These are phyloP conservation scores for Ochropleura plecta DNA, from an alignment of 2,888 invertebrate species.

Conservation along the genomic window DNA sequence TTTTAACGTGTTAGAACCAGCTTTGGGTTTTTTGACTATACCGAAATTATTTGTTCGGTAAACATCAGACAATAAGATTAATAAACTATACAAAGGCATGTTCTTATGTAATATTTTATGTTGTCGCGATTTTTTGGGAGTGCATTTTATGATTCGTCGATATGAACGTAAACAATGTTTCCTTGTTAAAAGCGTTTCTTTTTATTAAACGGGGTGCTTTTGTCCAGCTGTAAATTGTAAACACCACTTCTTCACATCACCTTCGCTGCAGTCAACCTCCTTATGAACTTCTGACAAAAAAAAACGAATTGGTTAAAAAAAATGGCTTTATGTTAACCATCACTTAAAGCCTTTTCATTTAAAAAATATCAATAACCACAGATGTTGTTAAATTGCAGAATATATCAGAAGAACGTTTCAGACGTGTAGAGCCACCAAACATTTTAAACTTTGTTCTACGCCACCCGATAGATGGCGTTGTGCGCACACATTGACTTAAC, in stretches of 20 bases:
- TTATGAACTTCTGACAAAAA: not conserved
- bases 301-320: not conserved
- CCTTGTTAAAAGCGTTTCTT: no score
- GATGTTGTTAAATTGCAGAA: not conserved
- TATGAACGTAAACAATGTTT: not conserved
- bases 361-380: not conserved
- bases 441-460: not conserved
- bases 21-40: constrained; percentile 56
- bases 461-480: constrained; percentile 54
- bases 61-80: constrained; percentile 58
- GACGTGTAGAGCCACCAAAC: accelerated
- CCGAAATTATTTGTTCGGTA: constrained; percentile 56
- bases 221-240: no score
- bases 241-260: no score
- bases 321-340: not conserved
- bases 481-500: not conserved
- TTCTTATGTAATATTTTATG: constrained; percentile 38
- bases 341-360: not conserved
- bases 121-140: constrained; percentile 16
- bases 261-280: no score
- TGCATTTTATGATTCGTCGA: not conserved
- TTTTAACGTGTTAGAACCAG: constrained; percentile 49
- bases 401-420: not conserved
- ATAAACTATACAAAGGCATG: constrained; percentile 40
- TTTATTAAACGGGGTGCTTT: no score